phyloP scores from a whole-genome alignment of 2,113 vertebrate genomes.

The Hyla sarda region DNA sequence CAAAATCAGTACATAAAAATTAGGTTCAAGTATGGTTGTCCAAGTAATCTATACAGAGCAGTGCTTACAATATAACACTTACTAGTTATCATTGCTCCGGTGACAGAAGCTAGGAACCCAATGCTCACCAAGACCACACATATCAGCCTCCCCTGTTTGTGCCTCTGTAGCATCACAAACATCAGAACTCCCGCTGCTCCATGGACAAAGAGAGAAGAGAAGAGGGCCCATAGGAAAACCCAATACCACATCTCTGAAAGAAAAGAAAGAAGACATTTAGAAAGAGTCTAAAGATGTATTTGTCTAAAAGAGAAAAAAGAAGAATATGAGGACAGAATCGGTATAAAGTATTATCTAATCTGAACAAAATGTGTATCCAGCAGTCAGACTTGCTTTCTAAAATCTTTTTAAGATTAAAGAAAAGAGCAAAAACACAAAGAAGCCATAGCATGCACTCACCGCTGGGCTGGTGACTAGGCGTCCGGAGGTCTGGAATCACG shows the following conservation, averaged over 20 bases:
- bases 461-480: too few relatives aligned
- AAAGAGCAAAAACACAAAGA: too few relatives aligned
- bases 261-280: constrained; percentile 57
- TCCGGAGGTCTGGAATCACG: too few relatives aligned
- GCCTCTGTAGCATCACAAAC: constrained; percentile 95
- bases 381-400: too few relatives aligned
- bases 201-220: constrained; percentile 96
- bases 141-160: constrained; percentile 91
- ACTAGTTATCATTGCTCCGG: constrained; percentile 96
- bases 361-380: too few relatives aligned
- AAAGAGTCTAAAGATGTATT: not conserved
- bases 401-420: too few relatives aligned
- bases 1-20: too few relatives aligned
- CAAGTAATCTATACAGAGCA: not conserved
- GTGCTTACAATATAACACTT: constrained; percentile 69
- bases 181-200: constrained; percentile 90
- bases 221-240: constrained; percentile 98
- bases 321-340: not conserved
- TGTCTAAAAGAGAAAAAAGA: not conserved
- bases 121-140: constrained; percentile 91
- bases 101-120: constrained; percentile 93
- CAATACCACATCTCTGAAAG: constrained; percentile 99
- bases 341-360: not conserved
- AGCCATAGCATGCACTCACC: too few relatives aligned
- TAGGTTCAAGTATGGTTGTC: too few relatives aligned